Evolutionary conservation across 1,140 invertebrate genomes (phyloP), one percentile per base, ranked within the genome.

Genomic region (Drosophila pseudoobscura): DNA sequence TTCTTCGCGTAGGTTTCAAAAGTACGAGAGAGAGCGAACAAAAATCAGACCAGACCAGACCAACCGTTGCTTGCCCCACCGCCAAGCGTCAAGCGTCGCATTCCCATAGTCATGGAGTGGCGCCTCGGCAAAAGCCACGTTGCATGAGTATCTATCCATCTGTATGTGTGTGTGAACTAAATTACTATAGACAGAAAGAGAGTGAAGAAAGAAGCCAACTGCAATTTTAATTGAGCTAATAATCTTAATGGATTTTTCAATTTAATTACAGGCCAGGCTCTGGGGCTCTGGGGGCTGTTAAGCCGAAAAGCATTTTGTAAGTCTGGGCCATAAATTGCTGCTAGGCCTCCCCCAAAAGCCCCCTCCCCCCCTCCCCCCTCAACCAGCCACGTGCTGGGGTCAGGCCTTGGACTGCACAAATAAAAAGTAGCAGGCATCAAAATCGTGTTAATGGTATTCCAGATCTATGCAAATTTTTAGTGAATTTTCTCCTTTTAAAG

Each of bases 141-240:
- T 41, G 9, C 51, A 7, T 41, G 5, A 31, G 22, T 43, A 22
- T 31, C 6, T 57, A 22, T 60, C 24, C 55, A 24, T 65, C 17
- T 39, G 7, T 57, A 17, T 66, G 41, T 59, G 31, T 65, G 39
- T 43, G 57, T 80, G 65, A 75, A 60, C 72, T 76, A 62, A 80
- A 80, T 80, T 80, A 77, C 60, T 60, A 75, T 56, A 59, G 78
- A 76, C 70, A 68, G 70, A 72, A 65, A 49, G 50, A 22, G 45
- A 22, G 35, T 6, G 47, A 59, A 61, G 66, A 66, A 80, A 72
- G 78, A 80, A 76, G 78, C 66, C 35, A 55, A 51, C 52, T 75
- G 60, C 70, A 60, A 72, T 76, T 76, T 80, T 80, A 80, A 80
- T 80, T 80, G 73, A 80, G 78, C 80, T 80, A 80, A 80, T 80